Evolutionary conservation across 2,113 vertebrate genomes (phyloP).

Genomic region (Perognathus longimembris): DNA sequence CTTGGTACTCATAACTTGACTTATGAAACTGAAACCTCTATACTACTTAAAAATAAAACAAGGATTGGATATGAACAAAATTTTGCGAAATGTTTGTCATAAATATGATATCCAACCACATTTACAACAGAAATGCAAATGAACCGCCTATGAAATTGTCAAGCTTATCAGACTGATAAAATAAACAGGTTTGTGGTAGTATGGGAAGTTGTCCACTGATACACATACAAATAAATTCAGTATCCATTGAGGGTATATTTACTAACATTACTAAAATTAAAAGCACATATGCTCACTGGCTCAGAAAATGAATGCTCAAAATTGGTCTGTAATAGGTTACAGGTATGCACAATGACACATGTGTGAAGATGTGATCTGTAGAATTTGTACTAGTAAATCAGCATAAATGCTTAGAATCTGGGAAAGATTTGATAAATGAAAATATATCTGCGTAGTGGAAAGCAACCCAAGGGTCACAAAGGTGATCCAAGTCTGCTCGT

Average conservation of each 20-base stretch:
- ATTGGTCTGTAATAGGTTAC: slow-evolving; percentile 23
- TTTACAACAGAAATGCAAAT: not conserved
- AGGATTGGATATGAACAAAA: not conserved
- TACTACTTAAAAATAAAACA: not conserved
- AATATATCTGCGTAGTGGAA: not conserved
- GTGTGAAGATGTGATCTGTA: not conserved
- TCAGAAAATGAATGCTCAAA: not conserved
- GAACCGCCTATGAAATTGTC: not conserved
- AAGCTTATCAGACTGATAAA: not conserved
- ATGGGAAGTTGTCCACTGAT: not conserved
- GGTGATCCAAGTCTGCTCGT: not conserved
- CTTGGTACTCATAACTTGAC: not conserved
- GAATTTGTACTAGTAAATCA: not conserved
- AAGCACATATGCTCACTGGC: not conserved
- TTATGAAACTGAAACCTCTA: no score
- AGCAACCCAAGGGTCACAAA: not conserved
- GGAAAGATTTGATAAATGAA: not conserved
- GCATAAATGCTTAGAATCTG: not conserved
- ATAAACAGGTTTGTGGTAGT: not conserved
- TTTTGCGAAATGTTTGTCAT: not conserved
- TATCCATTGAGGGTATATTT: not conserved
- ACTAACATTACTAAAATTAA: not conserved
- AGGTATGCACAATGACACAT: not conserved
- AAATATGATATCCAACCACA: not conserved
- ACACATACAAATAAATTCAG: not conserved